These are phyloP conservation scores for Shargacucullia verbasci DNA, from an alignment of 2,888 invertebrate species.

Conservation along the genomic window DNA sequence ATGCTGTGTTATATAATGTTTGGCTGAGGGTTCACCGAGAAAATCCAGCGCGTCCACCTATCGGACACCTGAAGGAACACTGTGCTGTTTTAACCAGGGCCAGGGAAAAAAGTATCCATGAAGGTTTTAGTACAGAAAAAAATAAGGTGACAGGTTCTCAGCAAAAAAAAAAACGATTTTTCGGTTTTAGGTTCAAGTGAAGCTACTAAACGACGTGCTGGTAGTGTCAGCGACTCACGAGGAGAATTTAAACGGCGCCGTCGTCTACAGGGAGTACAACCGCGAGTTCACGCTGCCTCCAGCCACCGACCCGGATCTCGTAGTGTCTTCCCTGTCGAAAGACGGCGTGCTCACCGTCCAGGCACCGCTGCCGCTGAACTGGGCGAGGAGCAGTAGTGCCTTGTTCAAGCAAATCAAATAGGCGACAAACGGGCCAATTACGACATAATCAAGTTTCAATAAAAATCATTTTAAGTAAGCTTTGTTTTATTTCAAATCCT, in stretches of 20 bases:
- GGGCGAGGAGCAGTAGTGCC: background rate
- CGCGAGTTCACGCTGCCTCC: slow-evolving; percentile 97
- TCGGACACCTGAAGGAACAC: too few relatives aligned
- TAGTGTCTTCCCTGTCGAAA: slow-evolving; percentile 96
- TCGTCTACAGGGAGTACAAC: slow-evolving; percentile 97
- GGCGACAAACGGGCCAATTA: background rate
- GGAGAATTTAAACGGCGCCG: slow-evolving; percentile 96
- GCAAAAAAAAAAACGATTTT: too few relatives aligned
- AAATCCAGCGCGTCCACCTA: too few relatives aligned
- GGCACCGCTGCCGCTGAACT: slow-evolving; percentile 88
- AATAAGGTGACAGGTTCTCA: too few relatives aligned
- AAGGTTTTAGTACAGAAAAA: too few relatives aligned
- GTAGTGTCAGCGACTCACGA: slow-evolving; percentile 97
- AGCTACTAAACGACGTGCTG: slow-evolving; percentile 65
- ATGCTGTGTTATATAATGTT: too few relatives aligned
- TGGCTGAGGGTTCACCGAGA: too few relatives aligned
- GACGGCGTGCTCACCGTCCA: slow-evolving; percentile 98
- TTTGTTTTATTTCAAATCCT: too few relatives aligned
- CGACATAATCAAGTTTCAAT: background rate
- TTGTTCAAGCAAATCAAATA: too few relatives aligned
- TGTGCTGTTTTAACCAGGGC: too few relatives aligned
- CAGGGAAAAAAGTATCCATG: too few relatives aligned
- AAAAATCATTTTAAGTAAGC: too few relatives aligned
- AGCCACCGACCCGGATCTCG: slow-evolving; percentile 95
- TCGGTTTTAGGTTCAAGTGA: slow-evolving; percentile 80